Evolutionary conservation across 2,797 vertebrate species (phyloP).

Genomic region (Macroramphosus scolopax): DNA sequence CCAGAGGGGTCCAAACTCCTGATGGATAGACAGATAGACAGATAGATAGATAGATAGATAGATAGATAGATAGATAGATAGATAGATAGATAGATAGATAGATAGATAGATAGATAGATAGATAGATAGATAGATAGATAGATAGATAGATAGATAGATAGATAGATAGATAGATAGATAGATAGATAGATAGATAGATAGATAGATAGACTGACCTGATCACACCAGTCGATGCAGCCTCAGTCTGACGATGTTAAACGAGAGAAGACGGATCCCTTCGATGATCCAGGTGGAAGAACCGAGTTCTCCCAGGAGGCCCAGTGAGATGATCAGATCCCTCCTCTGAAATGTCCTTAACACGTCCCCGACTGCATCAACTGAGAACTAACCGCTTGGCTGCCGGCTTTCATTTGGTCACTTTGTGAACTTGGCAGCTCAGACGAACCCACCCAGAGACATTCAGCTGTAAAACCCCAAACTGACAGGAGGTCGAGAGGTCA

Average conservation of each 20-base stretch:
- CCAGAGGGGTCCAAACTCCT: no score
- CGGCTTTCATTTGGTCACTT: constrained; percentile 30
- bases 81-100: no score
- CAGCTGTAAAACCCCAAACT: constrained; percentile 42
- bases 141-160: no score
- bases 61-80: no score
- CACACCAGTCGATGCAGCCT: constrained; percentile 21
- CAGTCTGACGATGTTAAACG: constrained; percentile 1
- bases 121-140: no score
- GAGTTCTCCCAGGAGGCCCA: not conserved
- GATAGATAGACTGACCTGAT: constrained; percentile 1
- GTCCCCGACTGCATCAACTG: constrained; percentile 1
- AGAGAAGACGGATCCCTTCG: not conserved
- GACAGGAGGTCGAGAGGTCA: constrained; percentile 49
- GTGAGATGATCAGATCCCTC: constrained; percentile 17
- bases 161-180: no score
- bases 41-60: no score
- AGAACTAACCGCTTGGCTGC: constrained; percentile 9
- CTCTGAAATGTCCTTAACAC: constrained; percentile 1
- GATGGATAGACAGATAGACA: no score
- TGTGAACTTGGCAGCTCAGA: constrained; percentile 11
- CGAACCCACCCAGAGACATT: constrained; percentile 20
- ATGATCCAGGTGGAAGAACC: constrained; percentile 20
- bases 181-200: no score
- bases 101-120: no score